Evolutionary conservation across 2,888 invertebrate genomes (phyloP), one percentile per base, ranked within the genome.

Genomic region (Habroteleia sp.): DNA sequence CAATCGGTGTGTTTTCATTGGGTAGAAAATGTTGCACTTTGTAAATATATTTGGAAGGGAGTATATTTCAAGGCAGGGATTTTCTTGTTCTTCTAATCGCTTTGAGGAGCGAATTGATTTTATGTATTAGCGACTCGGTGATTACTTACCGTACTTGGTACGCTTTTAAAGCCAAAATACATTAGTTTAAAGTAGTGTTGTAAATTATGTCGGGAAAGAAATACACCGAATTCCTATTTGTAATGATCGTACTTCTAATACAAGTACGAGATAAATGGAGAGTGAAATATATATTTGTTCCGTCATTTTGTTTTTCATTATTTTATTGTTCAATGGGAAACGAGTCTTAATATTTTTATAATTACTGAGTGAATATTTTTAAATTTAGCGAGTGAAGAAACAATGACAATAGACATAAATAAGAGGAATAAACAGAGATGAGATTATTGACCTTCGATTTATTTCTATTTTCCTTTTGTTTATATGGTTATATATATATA

Each of bases 61-160:
- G n/a, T n/a, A n/a, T n/a, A n/a, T n/a, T n/a, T n/a, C 37, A 65
- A 54, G 44, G 13, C 25, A 20, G 14, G 14, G n/a, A 37, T 48
- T 50, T 68, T 56, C 56, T 56, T 66, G 29, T 31, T 56, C 10
- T 33, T 48, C 17, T 41, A 68, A 58, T 68, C 56, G 27, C 42
- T 66, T 50, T 50, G 48, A n/a, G n/a, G 41, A 13, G 14, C 11
- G 66, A 66, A 66, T 66, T 66, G 46, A 68, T 68, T 50, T 48
- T 50, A 50, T 68, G 23, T 68, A 68, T 68, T 58, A 68, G 58
- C 23, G 33, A 58, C 33, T 41, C 35, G n/a, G 68, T 48, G 48
- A 58, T 68, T 68, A 68, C 68, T 50, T 50, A 50, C 56, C 10
- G 56, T 58, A 58, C 68, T 58, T 50, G 66, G 48, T 68, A 41